Base-by-base conservation (phyloP, 2,797 vertebrate genomes). In the Neoniphon sammara region DNA sequence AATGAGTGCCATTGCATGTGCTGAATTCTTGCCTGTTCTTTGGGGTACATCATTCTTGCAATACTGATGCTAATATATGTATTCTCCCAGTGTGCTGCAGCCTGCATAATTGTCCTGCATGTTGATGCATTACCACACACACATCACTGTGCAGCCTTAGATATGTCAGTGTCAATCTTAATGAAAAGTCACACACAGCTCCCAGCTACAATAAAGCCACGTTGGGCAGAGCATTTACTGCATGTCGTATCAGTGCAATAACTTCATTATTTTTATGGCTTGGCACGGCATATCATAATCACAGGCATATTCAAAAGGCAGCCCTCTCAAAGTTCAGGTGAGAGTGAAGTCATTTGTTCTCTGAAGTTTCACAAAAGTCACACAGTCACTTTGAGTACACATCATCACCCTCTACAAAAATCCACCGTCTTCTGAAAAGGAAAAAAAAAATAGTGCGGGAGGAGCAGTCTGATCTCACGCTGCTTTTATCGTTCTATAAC, bases 401-500 rank as follows among this genome's bases (percentile, higher is more conserved):
- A 44, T 17, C 21, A 14, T 42, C 58, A 65, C 25, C 23, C 42
- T 53, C 63, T 47, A 27, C 55, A 63, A 7, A 57, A 52, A 23
- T 25, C 14, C 1, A 1, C 14, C 27, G 0, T 63, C 55, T 59
- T 77, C 20, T 75, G 59, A 62, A 27, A 9, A 23, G 27, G 25
- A 10, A 80, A 34, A 57, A 25, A 57, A 30, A 64, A 73, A 42
- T 56, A 42, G 15, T 56, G 65, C 75, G 50, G 71, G 83, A 66
- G 71, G 60, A 67, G 65, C 50, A 42, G 44, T 21, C 20, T 20
- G 46, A 74, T 71, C 62, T 59, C 20, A 31, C 9, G 47, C 69
- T 68, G 49, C 63, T 70, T 63, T 67, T 50, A 70, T 78, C 46
- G 58, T 20, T 66, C 58, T 54, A 21, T 63, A 77, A 70, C 53